Percentiles rank a stretch among this genome's conserved stretches.
These are phyloP conservation scores for Trissolcus brochymenae DNA, from an alignment of 2,888 invertebrate genomes.

Conservation along the genomic window DNA sequence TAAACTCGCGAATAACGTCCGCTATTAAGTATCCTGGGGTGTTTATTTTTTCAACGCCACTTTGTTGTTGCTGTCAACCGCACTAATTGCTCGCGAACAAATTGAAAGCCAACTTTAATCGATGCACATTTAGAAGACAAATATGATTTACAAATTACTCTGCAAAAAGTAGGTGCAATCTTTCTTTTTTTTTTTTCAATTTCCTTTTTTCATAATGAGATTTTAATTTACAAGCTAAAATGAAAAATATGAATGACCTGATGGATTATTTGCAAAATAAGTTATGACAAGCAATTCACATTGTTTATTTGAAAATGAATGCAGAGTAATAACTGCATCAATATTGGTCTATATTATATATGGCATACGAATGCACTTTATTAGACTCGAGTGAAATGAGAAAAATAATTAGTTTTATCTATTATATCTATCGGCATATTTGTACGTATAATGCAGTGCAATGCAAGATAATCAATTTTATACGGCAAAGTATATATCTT, in stretches of 20 bases:
- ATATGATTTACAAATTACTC: conserved; percentile 3
- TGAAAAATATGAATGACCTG: neutral
- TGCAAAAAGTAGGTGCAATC: no score
- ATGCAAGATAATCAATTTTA: neutral
- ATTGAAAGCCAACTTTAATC: conserved; percentile 8
- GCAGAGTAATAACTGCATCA: no score
- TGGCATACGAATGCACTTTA: neutral
- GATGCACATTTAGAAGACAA: no score
- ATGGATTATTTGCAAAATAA: neutral
- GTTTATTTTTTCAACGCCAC: conserved; percentile 14
- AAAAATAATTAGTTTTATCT: neutral
- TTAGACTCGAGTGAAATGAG: conserved; percentile 9
- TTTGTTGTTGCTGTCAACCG: neutral
- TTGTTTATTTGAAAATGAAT: neutral
- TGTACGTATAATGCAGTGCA: neutral
- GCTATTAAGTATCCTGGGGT: conserved; percentile 7
- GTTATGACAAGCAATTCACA: neutral
- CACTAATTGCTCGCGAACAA: conserved; percentile 24
- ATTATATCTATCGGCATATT: neutral
- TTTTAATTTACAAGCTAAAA: no score
- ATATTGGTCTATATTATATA: neutral
- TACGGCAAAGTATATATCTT: neutral
- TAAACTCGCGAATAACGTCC: conserved; percentile 24
- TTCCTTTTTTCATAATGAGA: no score
- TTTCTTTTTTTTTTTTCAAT: no score